Conservation (phyloP, 2,113 vertebrate genomes). For the Plestiodon gilberti region DNA sequence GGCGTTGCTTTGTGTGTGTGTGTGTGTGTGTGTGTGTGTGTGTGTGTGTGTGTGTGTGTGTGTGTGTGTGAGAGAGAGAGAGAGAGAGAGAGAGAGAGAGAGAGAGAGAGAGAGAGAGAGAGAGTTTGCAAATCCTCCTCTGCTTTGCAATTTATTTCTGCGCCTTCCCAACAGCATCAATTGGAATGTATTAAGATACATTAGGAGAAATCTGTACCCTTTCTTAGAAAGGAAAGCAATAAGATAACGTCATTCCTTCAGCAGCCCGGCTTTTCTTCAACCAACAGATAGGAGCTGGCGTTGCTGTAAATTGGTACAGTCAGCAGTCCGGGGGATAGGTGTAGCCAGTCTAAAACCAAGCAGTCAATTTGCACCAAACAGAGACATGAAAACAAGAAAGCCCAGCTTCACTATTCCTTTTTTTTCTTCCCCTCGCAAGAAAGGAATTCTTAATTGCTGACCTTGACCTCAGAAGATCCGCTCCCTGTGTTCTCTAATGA, state of each 20-base stretch:
- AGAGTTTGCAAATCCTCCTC: conserved; percentile 5
- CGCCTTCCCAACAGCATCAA: background rate
- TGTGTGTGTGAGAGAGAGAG: no score
- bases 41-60: no score
- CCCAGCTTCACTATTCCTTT: background rate
- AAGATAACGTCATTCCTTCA: background rate
- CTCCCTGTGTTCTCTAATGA: background rate
- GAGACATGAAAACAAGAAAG: background rate
- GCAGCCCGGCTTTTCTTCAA: background rate
- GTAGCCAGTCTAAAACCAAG: background rate
- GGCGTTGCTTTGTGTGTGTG: background rate
- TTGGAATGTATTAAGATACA: conserved; percentile 6
- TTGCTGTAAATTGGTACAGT: background rate
- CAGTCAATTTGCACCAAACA: conserved; percentile 3
- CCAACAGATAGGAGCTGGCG: background rate
- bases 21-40: no score
- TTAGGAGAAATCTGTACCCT: conserved; percentile 9
- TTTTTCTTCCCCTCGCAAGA: background rate
- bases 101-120: background rate
- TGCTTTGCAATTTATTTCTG: background rate
- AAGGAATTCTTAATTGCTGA: background rate
- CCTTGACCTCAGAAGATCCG: background rate
- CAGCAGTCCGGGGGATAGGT: background rate
- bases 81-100: background rate
- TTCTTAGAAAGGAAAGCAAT: background rate